Conservation (phyloP, 2,797 vertebrate species). For the Danionella dracula region DNA sequence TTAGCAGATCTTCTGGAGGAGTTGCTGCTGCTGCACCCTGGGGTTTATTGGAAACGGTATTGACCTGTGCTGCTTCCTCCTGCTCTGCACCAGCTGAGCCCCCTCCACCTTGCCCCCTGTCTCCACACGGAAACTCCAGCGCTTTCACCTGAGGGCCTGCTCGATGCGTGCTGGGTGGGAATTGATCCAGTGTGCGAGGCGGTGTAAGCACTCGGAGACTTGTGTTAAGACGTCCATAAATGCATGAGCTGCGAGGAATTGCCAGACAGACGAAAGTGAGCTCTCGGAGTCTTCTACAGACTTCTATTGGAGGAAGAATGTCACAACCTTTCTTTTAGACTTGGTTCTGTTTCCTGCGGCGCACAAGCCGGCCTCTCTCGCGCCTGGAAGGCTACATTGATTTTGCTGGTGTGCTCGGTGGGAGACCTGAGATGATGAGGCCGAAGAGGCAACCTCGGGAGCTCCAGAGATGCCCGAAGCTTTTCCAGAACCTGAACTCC, state of each 20-base stretch:
- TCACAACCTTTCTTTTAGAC: constrained; percentile 6
- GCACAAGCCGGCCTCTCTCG: constrained; percentile 12
- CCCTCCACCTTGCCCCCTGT: constrained; percentile 32
- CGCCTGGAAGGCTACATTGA: constrained; percentile 32
- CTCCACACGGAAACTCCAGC: constrained; percentile 17
- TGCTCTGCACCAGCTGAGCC: constrained; percentile 45
- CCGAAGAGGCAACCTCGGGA: constrained; percentile 27
- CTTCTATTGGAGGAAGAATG: constrained; percentile 17
- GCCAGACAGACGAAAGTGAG: constrained; percentile 10
- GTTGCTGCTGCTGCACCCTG: constrained; percentile 31
- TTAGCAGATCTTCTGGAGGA: constrained; percentile 34
- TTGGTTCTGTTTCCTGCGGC: constrained; percentile 29
- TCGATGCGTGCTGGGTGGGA: constrained; percentile 30
- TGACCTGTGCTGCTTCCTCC: constrained; percentile 33
- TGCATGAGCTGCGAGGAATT: constrained; percentile 24
- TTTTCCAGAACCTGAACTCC: neutral
- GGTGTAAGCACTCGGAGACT: constrained; percentile 16
- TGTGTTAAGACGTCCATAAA: constrained; percentile 33
- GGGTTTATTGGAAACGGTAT: constrained; percentile 45
- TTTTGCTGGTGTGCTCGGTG: constrained; percentile 34
- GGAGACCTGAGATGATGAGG: constrained; percentile 37
- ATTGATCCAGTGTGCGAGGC: constrained; percentile 25
- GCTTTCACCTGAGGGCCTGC: constrained; percentile 33
- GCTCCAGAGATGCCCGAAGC: constrained; percentile 38
- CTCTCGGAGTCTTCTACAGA: neutral